phyloP scores from a whole-genome alignment of 2,797 vertebrate genomes.

The Rhodeus uyekii region DNA sequence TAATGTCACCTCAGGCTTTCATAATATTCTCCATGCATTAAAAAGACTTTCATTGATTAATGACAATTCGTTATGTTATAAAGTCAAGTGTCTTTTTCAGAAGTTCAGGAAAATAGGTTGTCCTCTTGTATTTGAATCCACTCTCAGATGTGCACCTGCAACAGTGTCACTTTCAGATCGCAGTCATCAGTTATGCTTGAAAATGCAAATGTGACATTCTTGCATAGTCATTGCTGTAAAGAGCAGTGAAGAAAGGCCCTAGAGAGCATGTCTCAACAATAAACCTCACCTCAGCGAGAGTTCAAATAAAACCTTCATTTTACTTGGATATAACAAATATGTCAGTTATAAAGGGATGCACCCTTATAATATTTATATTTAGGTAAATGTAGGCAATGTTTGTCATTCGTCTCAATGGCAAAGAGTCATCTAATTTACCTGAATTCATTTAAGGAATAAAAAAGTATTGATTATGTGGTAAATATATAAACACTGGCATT shows the following conservation, averaged over 20 bases:
- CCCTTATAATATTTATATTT: neutral
- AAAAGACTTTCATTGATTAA: neutral
- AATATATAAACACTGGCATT: neutral
- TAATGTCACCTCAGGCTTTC: neutral
- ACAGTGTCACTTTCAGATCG: slow-evolving; percentile 33
- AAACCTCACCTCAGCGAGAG: neutral
- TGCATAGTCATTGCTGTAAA: neutral
- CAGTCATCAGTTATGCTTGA: slow-evolving; percentile 18
- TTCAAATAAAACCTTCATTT: neutral
- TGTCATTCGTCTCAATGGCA: neutral
- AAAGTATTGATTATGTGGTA: neutral
- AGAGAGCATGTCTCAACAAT: neutral
- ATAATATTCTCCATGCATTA: neutral
- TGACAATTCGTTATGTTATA: neutral
- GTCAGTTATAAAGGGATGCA: neutral
- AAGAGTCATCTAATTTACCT: neutral
- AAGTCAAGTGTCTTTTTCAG: neutral
- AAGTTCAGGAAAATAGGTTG: slow-evolving; percentile 3
- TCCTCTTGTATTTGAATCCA: slow-evolving; percentile 68
- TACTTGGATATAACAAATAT: neutral
- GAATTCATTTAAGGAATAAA: neutral
- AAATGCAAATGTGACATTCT: slow-evolving; percentile 50
- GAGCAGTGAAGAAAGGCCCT: neutral
- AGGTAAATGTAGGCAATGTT: neutral
- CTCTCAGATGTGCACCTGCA: slow-evolving; percentile 76